Evolutionary conservation across 2,888 invertebrate species (phyloP).

Genomic region (Mythimna ferrago): DNA sequence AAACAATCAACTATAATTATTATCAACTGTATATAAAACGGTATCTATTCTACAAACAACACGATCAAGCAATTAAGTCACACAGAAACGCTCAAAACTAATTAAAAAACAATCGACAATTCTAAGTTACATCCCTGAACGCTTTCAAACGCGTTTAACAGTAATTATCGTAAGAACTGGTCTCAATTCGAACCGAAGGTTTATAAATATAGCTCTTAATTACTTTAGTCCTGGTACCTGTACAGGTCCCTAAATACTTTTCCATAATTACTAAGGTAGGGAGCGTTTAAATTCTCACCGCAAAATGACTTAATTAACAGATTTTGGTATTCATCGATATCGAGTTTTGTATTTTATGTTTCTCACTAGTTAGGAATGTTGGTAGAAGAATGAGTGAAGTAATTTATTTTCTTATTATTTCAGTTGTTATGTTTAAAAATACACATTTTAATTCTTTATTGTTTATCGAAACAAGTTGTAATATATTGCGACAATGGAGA

Average conservation of each 20-base stretch:
- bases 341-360: constrained; percentile 30
- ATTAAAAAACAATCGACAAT: constrained; percentile 50
- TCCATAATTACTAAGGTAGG: constrained; percentile 64
- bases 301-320: constrained; percentile 48
- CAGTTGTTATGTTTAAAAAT: background rate
- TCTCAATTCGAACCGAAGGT: constrained; percentile 63
- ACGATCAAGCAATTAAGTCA: constrained; percentile 46
- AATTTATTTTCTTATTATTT: constrained; percentile 14
- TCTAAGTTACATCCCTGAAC: constrained; percentile 45
- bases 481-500: too few species aligned
- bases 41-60: constrained; percentile 18
- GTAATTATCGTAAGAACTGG: constrained; percentile 78
- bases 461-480: too few species aligned
- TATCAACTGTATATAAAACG: constrained; percentile 19
- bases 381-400: constrained; percentile 1
- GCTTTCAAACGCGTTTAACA: constrained; percentile 75
- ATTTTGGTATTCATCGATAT: constrained; percentile 56
- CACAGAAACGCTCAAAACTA: constrained; percentile 37
- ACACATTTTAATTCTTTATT: background rate
- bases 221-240: constrained; percentile 61
- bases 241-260: constrained; percentile 65
- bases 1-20: constrained; percentile 17
- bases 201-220: constrained; percentile 66
- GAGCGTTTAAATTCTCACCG: constrained; percentile 48
- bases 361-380: constrained; percentile 40